Evolutionary conservation across 2,113 vertebrate genomes (phyloP), one percentile per base, ranked within the genome.

Genomic region (Dissostichus mawsoni): DNA sequence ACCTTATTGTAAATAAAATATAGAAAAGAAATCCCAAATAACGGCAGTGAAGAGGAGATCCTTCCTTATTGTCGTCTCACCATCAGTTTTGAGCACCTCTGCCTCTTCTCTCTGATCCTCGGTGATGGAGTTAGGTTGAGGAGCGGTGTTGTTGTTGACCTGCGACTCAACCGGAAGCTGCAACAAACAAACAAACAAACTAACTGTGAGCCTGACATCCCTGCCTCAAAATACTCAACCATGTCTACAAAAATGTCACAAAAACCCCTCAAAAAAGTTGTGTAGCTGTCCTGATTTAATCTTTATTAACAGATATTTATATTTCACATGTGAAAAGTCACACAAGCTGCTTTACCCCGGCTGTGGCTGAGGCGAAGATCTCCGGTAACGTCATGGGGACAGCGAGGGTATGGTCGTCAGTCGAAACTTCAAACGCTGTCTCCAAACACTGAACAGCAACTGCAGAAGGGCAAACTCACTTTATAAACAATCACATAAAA

Each of bases 361-460:
- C 80, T 13, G 77, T 85, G 17, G 93, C 94, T 0, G 95, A 92
- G 48, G 95, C 91, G 6, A 99, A 99, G 75, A 99, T 96, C 76
- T 99, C 97, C 0, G 96, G 96, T 20, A 99, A 95, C 9, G 95
- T 96, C 69, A 96, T 86, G 13, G 94, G 90, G 18, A 99, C 93
- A 0, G 96, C 95, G 0, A 99, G 94, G 76, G 88, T 95, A 17
- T 90, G 91, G 87, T 99, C 97, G 0, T 98, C 97, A 17, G 95
- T 85, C 0, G 98, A 97, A 65, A 99, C 95, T 0, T 97, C 96
- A 7, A 98, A 99, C 0, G 98, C 98, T 0, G 98, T 99, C 90
- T 99, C 98, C 92, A 99, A 93, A 94, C 98, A 99, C 91, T 99
- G 98, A 85, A 98, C 96, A 17, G 98, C 98, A 59, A 99, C 98